phyloP scores from a whole-genome alignment of 2,797 vertebrate genomes.

The Uromys caudimaculatus region DNA sequence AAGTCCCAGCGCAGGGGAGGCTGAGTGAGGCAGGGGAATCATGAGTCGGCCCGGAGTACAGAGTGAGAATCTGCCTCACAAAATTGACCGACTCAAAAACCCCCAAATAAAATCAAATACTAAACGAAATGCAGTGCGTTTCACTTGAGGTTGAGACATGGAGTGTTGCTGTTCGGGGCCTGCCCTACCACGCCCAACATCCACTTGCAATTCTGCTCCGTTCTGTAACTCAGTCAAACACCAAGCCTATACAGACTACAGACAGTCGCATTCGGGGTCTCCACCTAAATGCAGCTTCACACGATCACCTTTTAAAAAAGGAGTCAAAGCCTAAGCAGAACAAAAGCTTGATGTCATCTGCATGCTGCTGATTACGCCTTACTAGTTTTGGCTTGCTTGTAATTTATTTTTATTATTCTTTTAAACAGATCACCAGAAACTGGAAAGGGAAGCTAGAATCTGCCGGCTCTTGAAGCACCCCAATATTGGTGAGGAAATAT shows the following conservation, averaged over 20 bases:
- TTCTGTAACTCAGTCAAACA: not conserved
- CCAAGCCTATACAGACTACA: not conserved
- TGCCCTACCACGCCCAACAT: not conserved
- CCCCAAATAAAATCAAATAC: not conserved
- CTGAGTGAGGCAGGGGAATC: not conserved
- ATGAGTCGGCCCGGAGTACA: not conserved
- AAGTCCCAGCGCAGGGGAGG: not conserved
- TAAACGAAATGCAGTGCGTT: not conserved
- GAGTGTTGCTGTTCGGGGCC: not conserved
- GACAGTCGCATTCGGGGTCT: not conserved
- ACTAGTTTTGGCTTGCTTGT: conserved; percentile 50
- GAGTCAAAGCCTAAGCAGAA: not conserved
- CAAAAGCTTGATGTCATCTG: not conserved
- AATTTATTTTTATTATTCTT: conserved; percentile 10
- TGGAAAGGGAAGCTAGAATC: conserved; percentile 97
- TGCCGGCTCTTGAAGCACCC: conserved; percentile 97
- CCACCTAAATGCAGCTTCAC: not conserved
- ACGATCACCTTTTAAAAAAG: not conserved
- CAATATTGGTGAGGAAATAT: conserved; percentile 93
- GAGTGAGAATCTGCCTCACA: not conserved
- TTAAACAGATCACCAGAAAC: conserved; percentile 97
- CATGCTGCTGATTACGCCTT: not conserved
- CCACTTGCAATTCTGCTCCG: not conserved
- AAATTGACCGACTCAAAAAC: not conserved
- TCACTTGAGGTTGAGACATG: not conserved